A percentile compares a stretch with the other conserved stretches of the same genome.
Conservation (phyloP, 2,888 invertebrate species). For the Tetanocera ferruginea region DNA sequence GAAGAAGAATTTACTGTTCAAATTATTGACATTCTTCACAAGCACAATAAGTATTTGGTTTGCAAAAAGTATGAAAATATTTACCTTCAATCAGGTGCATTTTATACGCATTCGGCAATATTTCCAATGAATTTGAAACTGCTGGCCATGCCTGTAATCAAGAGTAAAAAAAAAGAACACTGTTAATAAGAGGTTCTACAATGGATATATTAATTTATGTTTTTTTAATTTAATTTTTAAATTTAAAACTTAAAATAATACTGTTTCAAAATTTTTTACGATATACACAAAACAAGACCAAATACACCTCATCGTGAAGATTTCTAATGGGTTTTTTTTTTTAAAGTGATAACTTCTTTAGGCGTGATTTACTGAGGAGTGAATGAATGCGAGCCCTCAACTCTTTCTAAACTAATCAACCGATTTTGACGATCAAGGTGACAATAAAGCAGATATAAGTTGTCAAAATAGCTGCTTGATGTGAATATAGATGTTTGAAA, state of each 20-base stretch:
- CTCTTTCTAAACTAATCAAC: too few relatives aligned
- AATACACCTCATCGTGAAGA: not conserved
- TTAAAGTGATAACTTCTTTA: too few relatives aligned
- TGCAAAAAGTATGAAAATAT: not conserved
- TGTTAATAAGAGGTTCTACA: not conserved
- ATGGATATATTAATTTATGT: not conserved
- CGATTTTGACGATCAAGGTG: too few relatives aligned
- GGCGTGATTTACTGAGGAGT: too few relatives aligned
- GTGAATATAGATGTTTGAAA: too few relatives aligned
- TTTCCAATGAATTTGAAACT: slow-evolving; percentile 65
- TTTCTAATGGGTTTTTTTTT: not conserved
- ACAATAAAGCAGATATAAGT: too few relatives aligned
- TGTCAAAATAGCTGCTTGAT: too few relatives aligned
- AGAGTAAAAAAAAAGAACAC: slow-evolving; percentile 16
- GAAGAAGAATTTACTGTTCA: not conserved
- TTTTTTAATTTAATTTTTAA: not conserved
- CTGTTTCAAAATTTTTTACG: not conserved
- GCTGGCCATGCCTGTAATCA: slow-evolving; percentile 66
- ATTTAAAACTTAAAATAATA: not conserved
- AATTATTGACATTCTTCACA: not conserved
- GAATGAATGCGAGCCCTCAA: too few relatives aligned
- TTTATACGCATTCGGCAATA: slow-evolving; percentile 59
- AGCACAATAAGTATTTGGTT: not conserved
- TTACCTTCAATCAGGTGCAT: slow-evolving; percentile 68
- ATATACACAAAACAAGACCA: not conserved